Conservation (phyloP, 2,888 invertebrate genomes). For the Eupeodes luniger region DNA sequence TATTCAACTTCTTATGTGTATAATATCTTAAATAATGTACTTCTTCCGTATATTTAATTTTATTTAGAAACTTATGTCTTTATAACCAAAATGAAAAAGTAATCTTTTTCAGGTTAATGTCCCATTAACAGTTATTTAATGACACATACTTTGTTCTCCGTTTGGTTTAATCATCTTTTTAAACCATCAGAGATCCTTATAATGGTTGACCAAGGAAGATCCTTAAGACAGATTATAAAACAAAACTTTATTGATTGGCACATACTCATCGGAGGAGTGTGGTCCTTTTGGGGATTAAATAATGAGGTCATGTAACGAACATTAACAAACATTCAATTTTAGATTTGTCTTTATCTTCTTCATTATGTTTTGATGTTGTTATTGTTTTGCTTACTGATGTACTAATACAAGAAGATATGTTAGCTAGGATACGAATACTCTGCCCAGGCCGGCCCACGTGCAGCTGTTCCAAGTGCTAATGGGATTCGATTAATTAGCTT, state of each 20-base stretch:
- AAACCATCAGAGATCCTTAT: neutral
- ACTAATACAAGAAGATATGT: neutral
- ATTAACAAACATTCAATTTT: conserved; percentile 70
- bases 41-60: no score
- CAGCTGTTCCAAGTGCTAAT: conserved; percentile 73
- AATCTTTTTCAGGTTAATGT: neutral
- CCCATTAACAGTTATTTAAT: conserved; percentile 28
- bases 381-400: conserved; percentile 16
- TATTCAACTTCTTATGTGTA: no score
- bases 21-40: no score
- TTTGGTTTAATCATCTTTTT: conserved; percentile 34
- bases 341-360: conserved; percentile 48
- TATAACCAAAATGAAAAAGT: neutral
- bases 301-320: conserved; percentile 72
- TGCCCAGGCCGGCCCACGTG: conserved; percentile 31
- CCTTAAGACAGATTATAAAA: conserved; percentile 63
- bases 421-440: neutral
- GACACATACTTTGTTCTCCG: neutral
- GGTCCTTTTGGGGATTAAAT: conserved; percentile 30
- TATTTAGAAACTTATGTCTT: neutral
- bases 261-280: neutral
- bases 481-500: conserved; percentile 75
- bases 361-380: conserved; percentile 6
- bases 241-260: conserved; percentile 59
- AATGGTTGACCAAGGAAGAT: neutral